These are phyloP conservation scores for Neodiprion pinetum DNA, from an alignment of 1,140 invertebrate species.

Conservation along the genomic window DNA sequence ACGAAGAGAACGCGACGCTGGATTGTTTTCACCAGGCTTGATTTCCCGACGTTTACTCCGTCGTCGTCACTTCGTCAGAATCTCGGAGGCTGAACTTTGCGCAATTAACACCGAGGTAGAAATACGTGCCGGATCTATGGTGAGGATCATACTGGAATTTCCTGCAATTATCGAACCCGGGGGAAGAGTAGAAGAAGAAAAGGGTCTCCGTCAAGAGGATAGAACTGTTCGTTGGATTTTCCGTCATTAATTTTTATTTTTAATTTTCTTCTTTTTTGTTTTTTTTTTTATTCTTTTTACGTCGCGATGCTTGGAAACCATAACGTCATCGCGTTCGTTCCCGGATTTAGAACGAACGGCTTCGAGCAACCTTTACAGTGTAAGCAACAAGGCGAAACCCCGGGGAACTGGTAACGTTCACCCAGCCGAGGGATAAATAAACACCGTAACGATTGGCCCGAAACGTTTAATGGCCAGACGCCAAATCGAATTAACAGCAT, in stretches of 20 bases:
- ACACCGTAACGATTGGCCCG: background rate
- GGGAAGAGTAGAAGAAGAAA: too few relatives aligned
- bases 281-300: background rate
- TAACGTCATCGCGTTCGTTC: background rate
- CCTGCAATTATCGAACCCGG: too few relatives aligned
- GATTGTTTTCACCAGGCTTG: background rate
- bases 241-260: too few relatives aligned
- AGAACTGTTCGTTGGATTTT: too few relatives aligned
- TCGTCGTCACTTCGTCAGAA: background rate
- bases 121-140: too few relatives aligned
- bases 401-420: background rate
- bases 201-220: too few relatives aligned
- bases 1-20: background rate
- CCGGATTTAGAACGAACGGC: background rate
- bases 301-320: background rate
- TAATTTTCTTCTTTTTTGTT: too few relatives aligned
- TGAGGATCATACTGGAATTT: too few relatives aligned
- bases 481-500: conserved; percentile 7
- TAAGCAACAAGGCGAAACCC: background rate
- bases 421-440: background rate
- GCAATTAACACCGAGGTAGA: too few relatives aligned
- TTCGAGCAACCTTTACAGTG: background rate
- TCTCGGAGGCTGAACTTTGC: too few relatives aligned
- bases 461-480: background rate
- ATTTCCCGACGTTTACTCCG: background rate